These are phyloP conservation scores for Miniopterus natalensis DNA, from an alignment of 2,113 vertebrate genomes.

Conservation along the genomic window DNA sequence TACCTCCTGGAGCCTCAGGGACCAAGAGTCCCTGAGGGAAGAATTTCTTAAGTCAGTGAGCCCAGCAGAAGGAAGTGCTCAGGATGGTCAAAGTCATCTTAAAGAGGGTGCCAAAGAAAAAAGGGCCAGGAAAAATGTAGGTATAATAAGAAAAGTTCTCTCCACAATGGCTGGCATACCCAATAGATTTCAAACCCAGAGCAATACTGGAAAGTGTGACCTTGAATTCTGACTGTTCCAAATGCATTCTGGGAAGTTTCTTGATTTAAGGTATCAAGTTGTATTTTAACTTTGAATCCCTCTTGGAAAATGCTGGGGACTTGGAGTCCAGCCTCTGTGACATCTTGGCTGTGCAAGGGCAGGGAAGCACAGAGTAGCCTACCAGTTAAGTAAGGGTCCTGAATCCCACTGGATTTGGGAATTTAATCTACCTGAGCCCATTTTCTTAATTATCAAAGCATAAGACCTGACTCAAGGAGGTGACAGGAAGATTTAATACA, in stretches of 20 bases:
- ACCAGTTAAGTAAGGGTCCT: neutral
- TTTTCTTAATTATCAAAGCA: conserved; percentile 12
- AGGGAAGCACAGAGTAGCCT: neutral
- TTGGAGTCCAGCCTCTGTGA: conserved; percentile 6
- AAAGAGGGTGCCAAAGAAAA: conserved; percentile 6
- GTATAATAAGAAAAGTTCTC: conserved; percentile 40
- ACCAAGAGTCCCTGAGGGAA: neutral
- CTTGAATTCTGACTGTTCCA: conserved; percentile 49
- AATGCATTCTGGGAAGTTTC: conserved; percentile 6
- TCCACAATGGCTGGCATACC: neutral
- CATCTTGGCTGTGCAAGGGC: neutral
- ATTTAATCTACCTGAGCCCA: neutral
- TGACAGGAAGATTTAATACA: conserved; percentile 14
- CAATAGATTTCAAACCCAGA: neutral
- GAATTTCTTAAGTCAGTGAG: conserved; percentile 26
- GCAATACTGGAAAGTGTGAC: conserved; percentile 3
- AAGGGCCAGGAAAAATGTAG: neutral
- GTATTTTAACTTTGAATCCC: conserved; percentile 59
- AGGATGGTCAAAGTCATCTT: neutral
- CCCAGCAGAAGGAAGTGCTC: neutral
- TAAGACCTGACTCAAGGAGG: neutral
- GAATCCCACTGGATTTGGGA: neutral
- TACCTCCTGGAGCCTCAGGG: neutral
- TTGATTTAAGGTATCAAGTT: conserved; percentile 48
- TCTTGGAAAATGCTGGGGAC: conserved; percentile 8